These are phyloP conservation scores for Accipiter cooperii DNA, from an alignment of 2,113 vertebrate species.

Conservation along the genomic window DNA sequence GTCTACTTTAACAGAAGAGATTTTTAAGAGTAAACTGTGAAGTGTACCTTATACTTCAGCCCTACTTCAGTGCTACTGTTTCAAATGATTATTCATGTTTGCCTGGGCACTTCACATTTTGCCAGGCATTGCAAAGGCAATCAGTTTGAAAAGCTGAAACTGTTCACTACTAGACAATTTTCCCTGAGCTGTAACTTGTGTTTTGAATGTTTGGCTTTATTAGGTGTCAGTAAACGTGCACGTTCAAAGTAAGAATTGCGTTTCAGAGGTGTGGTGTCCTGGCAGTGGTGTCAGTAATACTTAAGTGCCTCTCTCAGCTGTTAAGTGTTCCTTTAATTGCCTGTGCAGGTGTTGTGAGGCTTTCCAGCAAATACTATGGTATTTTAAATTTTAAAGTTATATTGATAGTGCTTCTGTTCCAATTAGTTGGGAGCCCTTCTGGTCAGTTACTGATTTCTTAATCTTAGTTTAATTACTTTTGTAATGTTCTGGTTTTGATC, in stretches of 20 bases:
- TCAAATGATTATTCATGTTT: not conserved
- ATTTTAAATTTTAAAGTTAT: not conserved
- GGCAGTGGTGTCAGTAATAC: not conserved
- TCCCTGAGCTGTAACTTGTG: not conserved
- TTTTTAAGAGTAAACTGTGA: not conserved
- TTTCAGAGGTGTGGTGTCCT: not conserved
- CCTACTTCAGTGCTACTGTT: not conserved
- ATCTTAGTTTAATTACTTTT: not conserved
- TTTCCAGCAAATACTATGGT: not conserved
- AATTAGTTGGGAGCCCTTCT: not conserved
- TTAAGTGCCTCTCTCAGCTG: not conserved
- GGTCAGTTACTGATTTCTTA: not conserved
- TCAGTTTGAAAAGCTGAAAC: not conserved
- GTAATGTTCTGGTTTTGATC: not conserved
- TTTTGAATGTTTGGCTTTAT: not conserved
- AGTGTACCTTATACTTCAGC: not conserved
- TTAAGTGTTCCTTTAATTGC: not conserved
- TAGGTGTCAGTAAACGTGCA: not conserved
- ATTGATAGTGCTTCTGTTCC: not conserved
- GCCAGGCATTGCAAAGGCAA: not conserved
- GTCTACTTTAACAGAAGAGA: not conserved
- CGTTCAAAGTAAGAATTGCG: fast-evolving
- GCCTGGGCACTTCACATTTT: not conserved
- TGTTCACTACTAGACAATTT: not conserved
- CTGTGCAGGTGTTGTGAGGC: not conserved